Conservation (phyloP, 1,140 invertebrate genomes). For the Heliconius nattereri region DNA sequence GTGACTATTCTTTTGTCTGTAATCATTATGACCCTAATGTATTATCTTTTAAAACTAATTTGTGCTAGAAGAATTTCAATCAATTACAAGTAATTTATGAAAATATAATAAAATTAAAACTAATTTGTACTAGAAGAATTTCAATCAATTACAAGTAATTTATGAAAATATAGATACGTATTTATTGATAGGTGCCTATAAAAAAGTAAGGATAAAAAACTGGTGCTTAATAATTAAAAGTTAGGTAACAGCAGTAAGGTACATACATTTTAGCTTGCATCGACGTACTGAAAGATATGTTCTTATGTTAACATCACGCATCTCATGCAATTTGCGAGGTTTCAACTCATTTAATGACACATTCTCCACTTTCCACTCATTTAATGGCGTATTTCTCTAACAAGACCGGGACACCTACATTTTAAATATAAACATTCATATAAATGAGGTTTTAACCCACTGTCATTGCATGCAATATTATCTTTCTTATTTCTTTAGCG, state of each 20-base stretch:
- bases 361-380: background rate
- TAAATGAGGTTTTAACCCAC: background rate
- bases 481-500: background rate
- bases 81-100: background rate
- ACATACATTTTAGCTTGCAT: background rate
- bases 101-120: no score
- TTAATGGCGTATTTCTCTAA: background rate
- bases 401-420: background rate
- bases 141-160: background rate
- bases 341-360: no score
- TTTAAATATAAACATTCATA: background rate
- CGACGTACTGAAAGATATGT: background rate
- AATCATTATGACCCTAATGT: slow-evolving; percentile 55
- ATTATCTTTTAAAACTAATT: slow-evolving; percentile 18
- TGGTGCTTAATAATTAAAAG: no score
- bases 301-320: background rate
- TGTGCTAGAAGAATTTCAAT: background rate
- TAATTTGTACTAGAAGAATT: background rate
- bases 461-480: background rate
- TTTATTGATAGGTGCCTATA: no score
- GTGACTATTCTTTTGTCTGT: slow-evolving; percentile 49
- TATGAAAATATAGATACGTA: background rate
- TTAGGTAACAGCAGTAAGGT: background rate
- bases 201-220: no score
- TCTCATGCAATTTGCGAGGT: background rate